Evolutionary conservation across 1,140 invertebrate genomes (phyloP), one percentile per base, ranked within the genome.

Genomic region (Drosophila hydei): DNA sequence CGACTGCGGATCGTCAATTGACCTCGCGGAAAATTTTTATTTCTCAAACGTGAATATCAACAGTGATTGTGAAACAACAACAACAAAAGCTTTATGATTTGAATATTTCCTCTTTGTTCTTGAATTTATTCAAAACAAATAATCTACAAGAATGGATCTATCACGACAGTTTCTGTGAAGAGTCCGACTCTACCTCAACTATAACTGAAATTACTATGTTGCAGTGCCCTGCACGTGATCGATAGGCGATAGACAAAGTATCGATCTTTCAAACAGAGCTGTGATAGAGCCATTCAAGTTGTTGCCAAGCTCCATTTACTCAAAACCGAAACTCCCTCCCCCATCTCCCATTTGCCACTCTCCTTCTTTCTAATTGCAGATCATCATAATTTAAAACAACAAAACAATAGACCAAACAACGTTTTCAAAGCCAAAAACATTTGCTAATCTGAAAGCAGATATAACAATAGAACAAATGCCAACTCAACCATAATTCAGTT

Each of bases 381-480:
- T 90, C 89, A 90, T 90, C 89, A 90, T 90, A 79, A 90, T 90
- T 90, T 90, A 47, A 83, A 48, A 27, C 80, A 75, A 33, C 30
- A 33, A 88, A 75, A 79, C 89, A 90, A 90, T 90, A 90, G 89
- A 90, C 89, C 89, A 77, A 69, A 74, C 67, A 70, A 73, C 42
- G 60, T 90, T 90, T 84, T 79, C 43, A 72, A 65, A 51, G 54
- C 52, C 7, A 33, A 7, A 69, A 64, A 62, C 12, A 48, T 63
- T 77, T 65, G 51, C 58, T 8, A 12, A 69, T 30, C 50, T 59
- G 19, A 33, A 33, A 69, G 40, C 36, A 56, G 69, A 47, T 54
- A 54, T 55, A 54, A 55, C 77, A 81, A 89, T 73, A 85, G 61
- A 75, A 76, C 43, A 64, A 33, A 27, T 45, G 40, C 30, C 62